Evolutionary conservation across 2,888 invertebrate species (phyloP), one percentile per base, ranked within the genome.

Genomic region (Priocnemis perturbator): DNA sequence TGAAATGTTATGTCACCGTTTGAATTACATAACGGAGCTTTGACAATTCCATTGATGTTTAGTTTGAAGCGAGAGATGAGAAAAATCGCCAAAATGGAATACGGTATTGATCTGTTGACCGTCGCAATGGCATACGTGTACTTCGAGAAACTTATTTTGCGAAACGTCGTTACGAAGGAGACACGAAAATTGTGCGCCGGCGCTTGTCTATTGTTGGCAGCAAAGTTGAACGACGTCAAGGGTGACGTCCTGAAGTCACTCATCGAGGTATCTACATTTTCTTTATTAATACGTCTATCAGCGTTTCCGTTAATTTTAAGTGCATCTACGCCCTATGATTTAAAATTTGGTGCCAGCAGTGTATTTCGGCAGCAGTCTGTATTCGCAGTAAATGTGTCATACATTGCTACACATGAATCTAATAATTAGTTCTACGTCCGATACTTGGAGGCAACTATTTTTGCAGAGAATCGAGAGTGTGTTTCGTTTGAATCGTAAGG

Each of bases 51-150:
- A 48, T 26, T 17, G 20, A 14, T 20, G n/a, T 44, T n/a, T 62
- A 89, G 98, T 90, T 93, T 99, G 76, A 99, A 99, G 90, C 93
- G 96, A 78, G 98, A 98, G 91, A 97, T 99, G 96, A 92, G 96
- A 23, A 96, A 97, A 89, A 97, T 97, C 68, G 96, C 96, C 1
- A 96, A 95, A 89, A 91, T 94, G 83, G 96, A 97, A 89, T 93
- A 93, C 81, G 94, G 95, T 69, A 91, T 94, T 67, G 98, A 99
- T 90, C 91, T 98, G 69, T 91, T 98, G 71, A 97, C 97, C 0
- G 96, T 99, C 19, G 98, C 99, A 19, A 97, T 98, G 88, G 96
- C 98, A 0, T 98, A 97, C 87, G 98, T 98, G n/a, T 99, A 97
- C 90, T 99, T 98, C 89, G 99, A 99, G 89, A 98, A 98, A 88